Conservation (phyloP, 64 coral and sea anemone species). For the Orbicella faveolata region DNA sequence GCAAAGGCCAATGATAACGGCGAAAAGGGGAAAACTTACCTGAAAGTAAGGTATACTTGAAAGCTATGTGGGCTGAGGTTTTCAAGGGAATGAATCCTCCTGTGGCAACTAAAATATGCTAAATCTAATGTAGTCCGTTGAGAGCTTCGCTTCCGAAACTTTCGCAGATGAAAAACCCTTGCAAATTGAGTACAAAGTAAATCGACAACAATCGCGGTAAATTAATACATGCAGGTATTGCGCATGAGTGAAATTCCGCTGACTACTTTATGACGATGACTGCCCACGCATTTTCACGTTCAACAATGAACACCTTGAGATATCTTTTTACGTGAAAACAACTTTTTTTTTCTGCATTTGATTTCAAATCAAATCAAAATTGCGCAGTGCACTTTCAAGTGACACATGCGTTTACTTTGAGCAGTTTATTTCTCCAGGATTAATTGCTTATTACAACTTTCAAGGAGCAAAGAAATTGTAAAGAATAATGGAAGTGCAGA, state of each 20-base stretch:
- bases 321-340: too few relatives aligned
- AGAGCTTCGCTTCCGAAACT: slow-evolving; percentile 8
- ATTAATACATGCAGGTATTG: slow-evolving; percentile 24
- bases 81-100: neutral
- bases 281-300: neutral
- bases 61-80: neutral
- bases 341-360: too few relatives aligned
- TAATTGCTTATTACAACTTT: too few relatives aligned
- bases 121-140: neutral
- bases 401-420: too few relatives aligned
- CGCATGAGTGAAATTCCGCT: slow-evolving; percentile 34
- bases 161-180: slow-evolving; percentile 25
- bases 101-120: neutral
- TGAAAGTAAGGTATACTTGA: neutral
- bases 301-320: too few relatives aligned
- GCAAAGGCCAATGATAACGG: neutral
- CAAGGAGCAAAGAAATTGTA: too few relatives aligned
- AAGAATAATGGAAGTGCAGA: too few relatives aligned
- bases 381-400: too few relatives aligned
- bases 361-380: too few relatives aligned
- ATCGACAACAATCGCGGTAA: slow-evolving; percentile 39
- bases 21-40: slow-evolving; percentile 23
- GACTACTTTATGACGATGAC: neutral
- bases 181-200: slow-evolving; percentile 22
- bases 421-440: too few relatives aligned